A percentile compares a stretch with the other conserved stretches of the same genome.
Evolutionary conservation across 2,113 vertebrate genomes (phyloP).

Genomic region (Tragelaphus scriptus): DNA sequence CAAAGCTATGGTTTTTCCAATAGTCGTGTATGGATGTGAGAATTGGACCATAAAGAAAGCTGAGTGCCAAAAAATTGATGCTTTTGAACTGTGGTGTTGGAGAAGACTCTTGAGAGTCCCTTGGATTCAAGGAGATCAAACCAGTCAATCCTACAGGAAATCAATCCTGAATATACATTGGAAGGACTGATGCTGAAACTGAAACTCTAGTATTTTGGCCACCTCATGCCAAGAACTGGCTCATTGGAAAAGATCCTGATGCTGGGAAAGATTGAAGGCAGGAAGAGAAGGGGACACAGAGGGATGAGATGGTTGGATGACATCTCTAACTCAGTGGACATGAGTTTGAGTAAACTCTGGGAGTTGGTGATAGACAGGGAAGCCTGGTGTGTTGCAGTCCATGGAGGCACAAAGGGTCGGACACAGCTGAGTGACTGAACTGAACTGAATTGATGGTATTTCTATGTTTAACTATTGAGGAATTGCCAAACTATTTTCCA

Average conservation of each 20-base stretch:
- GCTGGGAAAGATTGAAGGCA: neutral
- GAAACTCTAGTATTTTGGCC: neutral
- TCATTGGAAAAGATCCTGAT: neutral
- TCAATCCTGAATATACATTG: neutral
- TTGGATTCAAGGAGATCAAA: neutral
- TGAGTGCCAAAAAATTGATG: neutral
- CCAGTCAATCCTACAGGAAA: neutral
- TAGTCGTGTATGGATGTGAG: neutral
- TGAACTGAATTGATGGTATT: neutral
- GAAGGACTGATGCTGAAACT: neutral
- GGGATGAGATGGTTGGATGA: neutral
- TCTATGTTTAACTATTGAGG: neutral
- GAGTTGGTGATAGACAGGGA: neutral
- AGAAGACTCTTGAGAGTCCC: neutral
- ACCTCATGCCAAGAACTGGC: neutral
- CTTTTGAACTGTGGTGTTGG: neutral
- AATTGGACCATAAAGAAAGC: neutral
- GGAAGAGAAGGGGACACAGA: neutral
- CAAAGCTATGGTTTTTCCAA: neutral
- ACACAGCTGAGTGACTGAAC: neutral
- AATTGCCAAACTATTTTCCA: neutral
- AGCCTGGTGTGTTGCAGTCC: neutral
- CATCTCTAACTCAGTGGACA: neutral
- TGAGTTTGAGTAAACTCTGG: neutral
- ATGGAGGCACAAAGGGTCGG: neutral